A percentile compares a stretch with the other conserved stretches of the same genome.
Conservation (phyloP, 1,140 invertebrate species). For the Dufourea novaeangliae region DNA sequence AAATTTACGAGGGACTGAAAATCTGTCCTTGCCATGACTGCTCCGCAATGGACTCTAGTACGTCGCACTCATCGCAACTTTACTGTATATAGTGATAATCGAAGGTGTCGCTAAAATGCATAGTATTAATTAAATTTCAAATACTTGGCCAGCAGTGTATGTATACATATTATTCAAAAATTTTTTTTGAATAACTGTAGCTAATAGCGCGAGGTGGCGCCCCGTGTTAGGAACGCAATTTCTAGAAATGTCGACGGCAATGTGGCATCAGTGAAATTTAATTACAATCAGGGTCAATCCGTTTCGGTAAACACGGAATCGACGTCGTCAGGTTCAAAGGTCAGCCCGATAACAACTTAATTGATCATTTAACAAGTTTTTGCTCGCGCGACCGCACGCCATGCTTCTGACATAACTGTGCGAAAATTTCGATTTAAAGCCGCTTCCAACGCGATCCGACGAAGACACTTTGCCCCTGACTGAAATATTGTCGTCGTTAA, state of each 20-base stretch:
- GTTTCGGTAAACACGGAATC: constrained; percentile 71
- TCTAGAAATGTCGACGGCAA: constrained; percentile 38
- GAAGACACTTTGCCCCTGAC: not conserved
- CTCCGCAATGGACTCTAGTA: too few relatives aligned
- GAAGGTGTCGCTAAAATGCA: too few relatives aligned
- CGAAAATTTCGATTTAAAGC: constrained; percentile 38
- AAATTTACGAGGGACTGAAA: too few relatives aligned
- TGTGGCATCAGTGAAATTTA: constrained; percentile 45
- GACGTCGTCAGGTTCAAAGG: constrained; percentile 63
- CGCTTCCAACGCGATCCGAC: not conserved
- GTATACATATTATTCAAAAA: too few relatives aligned
- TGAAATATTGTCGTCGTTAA: too few relatives aligned
- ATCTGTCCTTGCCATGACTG: too few relatives aligned
- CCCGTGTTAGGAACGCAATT: constrained; percentile 13
- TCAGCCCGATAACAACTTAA: constrained; percentile 64
- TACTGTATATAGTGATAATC: too few relatives aligned
- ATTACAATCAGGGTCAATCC: constrained; percentile 66
- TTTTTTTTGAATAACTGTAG: too few relatives aligned
- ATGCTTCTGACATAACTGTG: constrained; percentile 14
- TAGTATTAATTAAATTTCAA: too few relatives aligned
- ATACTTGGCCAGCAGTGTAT: too few relatives aligned
- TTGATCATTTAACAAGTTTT: constrained; percentile 63
- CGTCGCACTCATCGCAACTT: too few relatives aligned
- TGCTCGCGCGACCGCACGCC: constrained; percentile 5
- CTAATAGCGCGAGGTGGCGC: too few relatives aligned